These are phyloP conservation scores for Bufo gargarizans DNA, from an alignment of 2,113 vertebrate species.

Conservation along the genomic window DNA sequence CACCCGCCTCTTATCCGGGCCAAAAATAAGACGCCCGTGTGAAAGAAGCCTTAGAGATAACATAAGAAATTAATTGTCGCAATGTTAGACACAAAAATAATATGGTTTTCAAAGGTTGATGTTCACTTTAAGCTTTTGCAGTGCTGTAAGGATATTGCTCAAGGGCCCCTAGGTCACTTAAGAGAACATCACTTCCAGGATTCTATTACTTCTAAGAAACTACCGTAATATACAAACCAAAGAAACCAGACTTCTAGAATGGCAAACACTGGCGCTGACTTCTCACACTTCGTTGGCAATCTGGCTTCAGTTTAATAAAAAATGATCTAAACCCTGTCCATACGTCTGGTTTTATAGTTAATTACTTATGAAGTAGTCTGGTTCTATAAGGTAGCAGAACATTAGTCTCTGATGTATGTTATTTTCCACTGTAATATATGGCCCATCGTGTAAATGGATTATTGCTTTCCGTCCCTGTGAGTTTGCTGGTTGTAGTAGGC, in stretches of 20 bases:
- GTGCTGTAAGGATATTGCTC: background rate
- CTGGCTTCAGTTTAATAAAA: background rate
- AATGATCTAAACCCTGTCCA: background rate
- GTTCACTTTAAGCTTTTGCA: background rate
- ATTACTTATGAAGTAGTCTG: conserved; percentile 1
- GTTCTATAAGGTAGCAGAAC: background rate
- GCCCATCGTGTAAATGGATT: conserved; percentile 3
- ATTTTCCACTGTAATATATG: background rate
- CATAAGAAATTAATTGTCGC: too few species aligned
- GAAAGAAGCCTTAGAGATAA: too few species aligned
- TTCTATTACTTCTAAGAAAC: background rate
- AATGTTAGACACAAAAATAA: too few species aligned
- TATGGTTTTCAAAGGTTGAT: background rate
- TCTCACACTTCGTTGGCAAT: background rate
- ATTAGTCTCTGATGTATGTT: background rate
- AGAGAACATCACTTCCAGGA: background rate
- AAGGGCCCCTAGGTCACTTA: too few species aligned
- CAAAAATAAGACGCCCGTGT: too few species aligned
- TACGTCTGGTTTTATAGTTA: conserved; percentile 4
- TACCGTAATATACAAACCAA: background rate
- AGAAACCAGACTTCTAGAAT: background rate
- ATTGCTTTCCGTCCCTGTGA: conserved; percentile 5
- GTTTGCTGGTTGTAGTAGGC: background rate
- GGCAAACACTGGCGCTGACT: background rate
- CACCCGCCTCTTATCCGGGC: too few species aligned